Conservation (phyloP, 1,140 invertebrate genomes). For the Heliconius eleuchia region DNA sequence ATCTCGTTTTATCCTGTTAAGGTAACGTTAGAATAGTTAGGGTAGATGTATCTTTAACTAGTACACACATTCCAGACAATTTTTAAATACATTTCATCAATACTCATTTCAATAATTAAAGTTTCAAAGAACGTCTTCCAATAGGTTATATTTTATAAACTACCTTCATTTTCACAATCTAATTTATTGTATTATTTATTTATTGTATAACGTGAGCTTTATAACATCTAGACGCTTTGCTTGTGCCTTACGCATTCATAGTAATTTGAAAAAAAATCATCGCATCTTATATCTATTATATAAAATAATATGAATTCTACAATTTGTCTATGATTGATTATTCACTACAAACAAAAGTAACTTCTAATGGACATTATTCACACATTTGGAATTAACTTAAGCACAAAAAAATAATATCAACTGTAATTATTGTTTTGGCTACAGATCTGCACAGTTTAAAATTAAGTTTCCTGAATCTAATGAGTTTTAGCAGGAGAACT, state of each 20-base stretch:
- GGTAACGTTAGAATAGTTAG: constrained; percentile 46
- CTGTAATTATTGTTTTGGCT: too few relatives aligned
- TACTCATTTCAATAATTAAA: constrained; percentile 46
- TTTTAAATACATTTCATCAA: constrained; percentile 42
- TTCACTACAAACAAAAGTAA: too few relatives aligned
- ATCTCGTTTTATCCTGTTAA: constrained; percentile 55
- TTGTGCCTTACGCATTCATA: not conserved
- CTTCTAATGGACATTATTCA: too few relatives aligned
- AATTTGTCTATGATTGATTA: too few relatives aligned
- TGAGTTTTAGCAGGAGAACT: too few relatives aligned
- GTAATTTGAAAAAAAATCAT: not conserved
- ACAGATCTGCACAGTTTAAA: too few relatives aligned
- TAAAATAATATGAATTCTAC: too few relatives aligned
- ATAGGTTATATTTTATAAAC: constrained; percentile 71
- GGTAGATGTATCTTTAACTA: constrained; percentile 44
- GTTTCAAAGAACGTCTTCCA: constrained; percentile 74
- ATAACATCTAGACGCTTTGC: not conserved
- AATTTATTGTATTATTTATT: not conserved
- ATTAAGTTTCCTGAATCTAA: too few relatives aligned
- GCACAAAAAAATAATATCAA: too few relatives aligned
- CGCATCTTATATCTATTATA: too few relatives aligned
- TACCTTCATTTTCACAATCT: constrained; percentile 32
- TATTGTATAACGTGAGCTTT: constrained; percentile 5
- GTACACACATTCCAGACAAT: constrained; percentile 62
- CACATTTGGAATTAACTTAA: too few relatives aligned